Percentiles rank a stretch among this genome's conserved stretches.
Evolutionary conservation across 2,797 vertebrate genomes (phyloP).

Genomic region (Emys orbicularis): DNA sequence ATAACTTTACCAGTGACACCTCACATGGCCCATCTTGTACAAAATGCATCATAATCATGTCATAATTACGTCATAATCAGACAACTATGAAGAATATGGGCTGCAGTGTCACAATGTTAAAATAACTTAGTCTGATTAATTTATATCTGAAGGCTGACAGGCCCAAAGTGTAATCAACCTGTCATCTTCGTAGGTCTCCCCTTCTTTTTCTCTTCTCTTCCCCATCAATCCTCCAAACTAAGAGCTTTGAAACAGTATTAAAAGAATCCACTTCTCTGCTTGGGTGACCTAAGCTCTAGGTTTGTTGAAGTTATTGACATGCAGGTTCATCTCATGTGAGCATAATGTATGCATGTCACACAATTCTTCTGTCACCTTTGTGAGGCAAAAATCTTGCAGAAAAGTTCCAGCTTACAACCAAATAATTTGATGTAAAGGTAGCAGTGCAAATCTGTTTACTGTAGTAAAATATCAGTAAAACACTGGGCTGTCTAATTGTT

Average conservation of each 20-base stretch:
- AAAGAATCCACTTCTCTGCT: not conserved
- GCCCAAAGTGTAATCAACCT: not conserved
- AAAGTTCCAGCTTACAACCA: not conserved
- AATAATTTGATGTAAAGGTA: not conserved
- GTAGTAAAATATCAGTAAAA: not conserved
- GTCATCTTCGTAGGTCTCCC: not conserved
- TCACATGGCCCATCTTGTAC: no score
- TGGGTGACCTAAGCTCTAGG: not conserved
- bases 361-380: not conserved
- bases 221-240: not conserved
- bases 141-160: not conserved
- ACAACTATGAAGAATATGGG: no score
- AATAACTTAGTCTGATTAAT: not conserved
- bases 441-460: not conserved
- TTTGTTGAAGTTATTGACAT: not conserved
- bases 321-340: not conserved
- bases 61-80: no score
- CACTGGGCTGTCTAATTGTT: not conserved
- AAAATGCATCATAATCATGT: no score
- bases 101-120: not conserved
- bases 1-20: no score
- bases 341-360: not conserved
- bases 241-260: not conserved
- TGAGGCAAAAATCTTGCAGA: not conserved
- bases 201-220: not conserved